These are phyloP conservation scores for Desmophyllum pertusum DNA, from an alignment of 92 coral and sea anemone genomes.

Conservation along the genomic window DNA sequence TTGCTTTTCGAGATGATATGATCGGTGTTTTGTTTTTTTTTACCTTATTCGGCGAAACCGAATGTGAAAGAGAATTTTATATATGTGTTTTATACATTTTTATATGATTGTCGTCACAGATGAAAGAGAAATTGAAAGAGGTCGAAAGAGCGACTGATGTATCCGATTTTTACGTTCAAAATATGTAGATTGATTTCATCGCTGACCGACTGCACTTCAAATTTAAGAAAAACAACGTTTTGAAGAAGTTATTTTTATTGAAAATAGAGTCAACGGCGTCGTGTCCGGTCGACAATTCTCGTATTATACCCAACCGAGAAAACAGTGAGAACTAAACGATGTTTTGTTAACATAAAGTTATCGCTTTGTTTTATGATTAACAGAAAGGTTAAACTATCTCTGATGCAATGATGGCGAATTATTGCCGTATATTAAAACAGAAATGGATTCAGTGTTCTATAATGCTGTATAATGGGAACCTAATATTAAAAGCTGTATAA, in stretches of 20 bases:
- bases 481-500: not conserved
- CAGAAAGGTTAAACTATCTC: not conserved
- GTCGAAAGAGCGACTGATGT: not conserved
- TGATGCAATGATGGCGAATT: not conserved
- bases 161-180: not conserved
- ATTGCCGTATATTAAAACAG: not conserved
- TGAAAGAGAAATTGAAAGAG: too few species aligned
- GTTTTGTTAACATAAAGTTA: not conserved
- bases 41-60: not conserved
- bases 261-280: not conserved
- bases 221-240: not conserved
- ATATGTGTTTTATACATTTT: too few species aligned
- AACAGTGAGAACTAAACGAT: not conserved
- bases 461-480: not conserved
- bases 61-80: too few species aligned
- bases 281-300: not conserved
- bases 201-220: not conserved
- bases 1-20: not conserved
- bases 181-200: not conserved
- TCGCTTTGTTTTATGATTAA: not conserved
- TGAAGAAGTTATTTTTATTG: not conserved
- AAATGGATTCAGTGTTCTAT: not conserved
- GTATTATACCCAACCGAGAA: not conserved
- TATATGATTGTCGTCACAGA: too few species aligned
- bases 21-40: not conserved